Percentiles rank a stretch among this genome's conserved stretches.
These are phyloP conservation scores for Sipha flava DNA, from an alignment of 1,140 invertebrate genomes.

Conservation along the genomic window DNA sequence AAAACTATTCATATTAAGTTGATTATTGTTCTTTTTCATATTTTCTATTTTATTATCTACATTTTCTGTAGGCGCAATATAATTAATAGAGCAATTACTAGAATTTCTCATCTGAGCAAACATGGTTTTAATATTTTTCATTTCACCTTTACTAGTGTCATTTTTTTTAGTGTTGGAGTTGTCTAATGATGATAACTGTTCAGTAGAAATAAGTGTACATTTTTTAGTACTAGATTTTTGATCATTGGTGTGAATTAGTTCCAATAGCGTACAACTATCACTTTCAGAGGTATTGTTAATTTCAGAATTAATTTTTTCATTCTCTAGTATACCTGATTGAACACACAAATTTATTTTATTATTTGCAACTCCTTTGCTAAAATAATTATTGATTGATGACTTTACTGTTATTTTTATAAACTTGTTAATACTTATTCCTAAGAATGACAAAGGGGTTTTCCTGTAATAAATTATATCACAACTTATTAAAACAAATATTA, in stretches of 20 bases:
- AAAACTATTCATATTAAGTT: background rate
- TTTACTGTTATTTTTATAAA: slow-evolving; percentile 40
- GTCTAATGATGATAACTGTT: no score
- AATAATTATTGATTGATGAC: slow-evolving; percentile 15
- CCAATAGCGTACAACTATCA: background rate
- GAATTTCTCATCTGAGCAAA: background rate
- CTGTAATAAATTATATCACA: slow-evolving; percentile 34
- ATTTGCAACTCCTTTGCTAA: background rate
- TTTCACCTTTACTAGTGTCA: background rate
- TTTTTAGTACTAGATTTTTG: background rate
- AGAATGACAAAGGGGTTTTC: slow-evolving; percentile 44
- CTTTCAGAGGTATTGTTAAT: background rate
- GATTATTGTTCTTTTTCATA: background rate
- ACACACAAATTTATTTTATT: background rate
- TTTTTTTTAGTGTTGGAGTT: background rate
- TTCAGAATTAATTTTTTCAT: background rate
- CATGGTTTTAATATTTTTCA: background rate
- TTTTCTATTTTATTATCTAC: background rate
- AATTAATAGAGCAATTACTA: background rate
- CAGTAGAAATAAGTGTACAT: background rate
- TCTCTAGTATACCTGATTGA: background rate
- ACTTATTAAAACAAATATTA: no score
- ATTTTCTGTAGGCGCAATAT: background rate
- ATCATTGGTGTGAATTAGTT: no score
- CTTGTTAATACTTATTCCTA: slow-evolving; percentile 48